Evolutionary conservation across 2,797 vertebrate species (phyloP).

Genomic region (Capromys pilorides): DNA sequence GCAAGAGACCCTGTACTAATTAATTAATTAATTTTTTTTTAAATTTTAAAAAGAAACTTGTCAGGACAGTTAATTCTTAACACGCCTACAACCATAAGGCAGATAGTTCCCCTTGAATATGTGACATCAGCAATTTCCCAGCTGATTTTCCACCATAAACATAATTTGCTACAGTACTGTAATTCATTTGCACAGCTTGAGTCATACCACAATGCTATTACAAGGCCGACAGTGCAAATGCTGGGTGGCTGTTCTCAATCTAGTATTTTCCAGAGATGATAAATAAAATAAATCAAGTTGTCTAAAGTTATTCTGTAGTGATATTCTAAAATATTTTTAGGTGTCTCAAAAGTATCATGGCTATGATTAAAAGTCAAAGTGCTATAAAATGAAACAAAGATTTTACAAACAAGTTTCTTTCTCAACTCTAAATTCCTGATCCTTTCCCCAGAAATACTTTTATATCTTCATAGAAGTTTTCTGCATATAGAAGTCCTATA

Average conservation of each 20-base stretch:
- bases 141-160: not conserved
- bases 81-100: not conserved
- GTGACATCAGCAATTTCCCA: not conserved
- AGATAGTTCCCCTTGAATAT: not conserved
- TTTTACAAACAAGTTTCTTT: conserved; percentile 49
- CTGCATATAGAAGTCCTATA: not conserved
- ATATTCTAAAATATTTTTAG: conserved; percentile 16
- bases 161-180: not conserved
- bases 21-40: too few relatives aligned
- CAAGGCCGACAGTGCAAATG: not conserved
- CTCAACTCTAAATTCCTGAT: conserved; percentile 35
- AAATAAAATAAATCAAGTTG: conserved; percentile 13
- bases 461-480: conserved; percentile 33
- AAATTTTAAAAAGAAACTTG: conserved; percentile 23
- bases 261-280: not conserved
- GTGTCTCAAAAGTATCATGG: not conserved
- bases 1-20: too few relatives aligned
- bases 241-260: not conserved
- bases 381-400: conserved; percentile 17
- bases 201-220: not conserved
- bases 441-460: not conserved
- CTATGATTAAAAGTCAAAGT: conserved; percentile 38
- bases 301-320: not conserved
- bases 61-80: conserved; percentile 28
- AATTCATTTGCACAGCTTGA: conserved; percentile 33